Percentiles rank a stretch among this genome's conserved stretches.
phyloP scores from a whole-genome alignment of 2,113 vertebrate species.

The Heterocephalus glaber region DNA sequence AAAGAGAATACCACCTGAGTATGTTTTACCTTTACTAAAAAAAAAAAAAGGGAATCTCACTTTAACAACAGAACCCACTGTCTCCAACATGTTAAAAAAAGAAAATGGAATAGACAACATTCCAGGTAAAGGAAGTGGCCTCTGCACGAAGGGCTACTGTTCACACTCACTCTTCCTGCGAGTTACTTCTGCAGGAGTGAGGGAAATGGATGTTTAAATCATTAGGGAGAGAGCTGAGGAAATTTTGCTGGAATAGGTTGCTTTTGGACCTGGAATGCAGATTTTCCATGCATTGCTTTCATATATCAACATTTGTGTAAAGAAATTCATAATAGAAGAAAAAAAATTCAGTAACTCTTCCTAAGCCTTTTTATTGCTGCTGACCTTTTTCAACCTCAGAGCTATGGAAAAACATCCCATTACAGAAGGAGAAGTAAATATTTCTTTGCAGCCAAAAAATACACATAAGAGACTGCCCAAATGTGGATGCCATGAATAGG shows the following conservation, averaged over 20 bases:
- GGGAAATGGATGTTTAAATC: constrained; percentile 80
- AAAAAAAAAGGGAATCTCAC: background rate
- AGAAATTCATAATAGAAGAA: constrained; percentile 37
- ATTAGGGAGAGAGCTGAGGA: constrained; percentile 79
- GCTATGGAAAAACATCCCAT: constrained; percentile 71
- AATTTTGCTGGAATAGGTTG: constrained; percentile 74
- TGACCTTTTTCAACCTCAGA: constrained; percentile 75
- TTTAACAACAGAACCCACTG: background rate
- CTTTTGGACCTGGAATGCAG: constrained; percentile 69
- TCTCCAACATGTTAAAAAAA: constrained; percentile 19
- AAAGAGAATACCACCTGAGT: constrained; percentile 57
- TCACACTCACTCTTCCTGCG: constrained; percentile 61
- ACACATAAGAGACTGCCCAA: background rate
- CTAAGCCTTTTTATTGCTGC: constrained; percentile 59
- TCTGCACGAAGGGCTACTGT: constrained; percentile 47
- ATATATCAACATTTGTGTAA: constrained; percentile 45
- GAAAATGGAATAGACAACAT: background rate
- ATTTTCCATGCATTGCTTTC: constrained; percentile 76
- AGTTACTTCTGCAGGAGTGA: constrained; percentile 70
- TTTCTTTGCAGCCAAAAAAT: constrained; percentile 57
- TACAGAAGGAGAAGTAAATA: constrained; percentile 73
- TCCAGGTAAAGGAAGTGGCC: constrained; percentile 67
- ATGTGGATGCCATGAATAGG: background rate
- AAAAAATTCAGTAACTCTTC: constrained; percentile 29
- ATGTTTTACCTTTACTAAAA: constrained; percentile 27